These are phyloP conservation scores for Aplodontia rufa DNA, from an alignment of 2,113 vertebrate genomes.

Conservation along the genomic window DNA sequence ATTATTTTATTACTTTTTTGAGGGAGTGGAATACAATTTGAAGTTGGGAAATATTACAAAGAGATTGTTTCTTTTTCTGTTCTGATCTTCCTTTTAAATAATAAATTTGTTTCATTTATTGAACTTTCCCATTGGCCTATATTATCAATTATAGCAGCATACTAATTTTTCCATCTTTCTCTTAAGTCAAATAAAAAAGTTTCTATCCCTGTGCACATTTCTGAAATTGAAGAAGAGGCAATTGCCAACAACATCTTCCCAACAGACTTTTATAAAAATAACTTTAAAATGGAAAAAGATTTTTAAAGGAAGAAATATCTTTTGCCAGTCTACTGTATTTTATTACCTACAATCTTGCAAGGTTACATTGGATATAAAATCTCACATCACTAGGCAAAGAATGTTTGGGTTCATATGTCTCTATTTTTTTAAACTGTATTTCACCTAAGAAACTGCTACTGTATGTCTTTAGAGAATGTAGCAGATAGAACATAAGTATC, in stretches of 20 bases:
- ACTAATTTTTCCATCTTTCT: neutral
- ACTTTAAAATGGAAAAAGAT: slow-evolving; percentile 16
- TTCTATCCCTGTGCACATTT: neutral
- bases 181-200: neutral
- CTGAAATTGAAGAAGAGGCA: neutral
- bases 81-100: neutral
- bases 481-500: neutral
- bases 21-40: neutral
- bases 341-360: neutral
- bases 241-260: neutral
- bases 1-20: neutral
- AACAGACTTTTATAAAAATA: neutral
- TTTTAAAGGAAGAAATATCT: slow-evolving; percentile 25
- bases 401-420: neutral
- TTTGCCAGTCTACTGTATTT: neutral
- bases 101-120: neutral
- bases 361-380: neutral
- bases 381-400: neutral
- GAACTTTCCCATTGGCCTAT: neutral
- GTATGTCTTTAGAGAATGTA: neutral
- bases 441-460: neutral
- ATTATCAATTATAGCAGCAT: neutral
- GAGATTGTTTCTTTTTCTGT: neutral
- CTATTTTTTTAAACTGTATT: slow-evolving; percentile 33
- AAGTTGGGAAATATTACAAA: neutral